Base-by-base conservation (phyloP, 2,797 vertebrate genomes). In the Amazonetta brasiliensis region DNA sequence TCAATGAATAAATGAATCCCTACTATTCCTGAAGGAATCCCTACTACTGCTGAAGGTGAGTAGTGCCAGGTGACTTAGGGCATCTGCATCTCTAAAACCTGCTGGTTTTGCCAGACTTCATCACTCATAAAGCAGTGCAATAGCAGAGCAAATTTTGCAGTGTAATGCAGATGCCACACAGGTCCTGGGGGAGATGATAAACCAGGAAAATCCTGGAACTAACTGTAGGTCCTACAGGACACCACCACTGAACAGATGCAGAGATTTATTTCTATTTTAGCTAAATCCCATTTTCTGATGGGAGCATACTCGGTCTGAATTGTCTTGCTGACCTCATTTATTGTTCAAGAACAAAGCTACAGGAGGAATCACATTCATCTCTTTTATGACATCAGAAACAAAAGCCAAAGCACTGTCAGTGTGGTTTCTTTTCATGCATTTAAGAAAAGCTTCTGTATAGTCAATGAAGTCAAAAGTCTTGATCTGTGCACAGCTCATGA, bases 221-320 rank as follows among this genome's bases (percentile, higher is more conserved):
- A 15, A 69, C 50, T 82, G 15, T 31, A 54, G 6, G 52, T 74
- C 59, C 39, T 68, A 74, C 26, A 48, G 31, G 83, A 76, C 19
- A 87, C 4, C 31, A 63, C 5, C 59, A 90, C 63, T 77, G 71
- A 92, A 92, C 23, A 94, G n/a, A 93, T 48, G 28, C 23, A 87
- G 66, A 88, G 31, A 89, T 87, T 87, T 69, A 76, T 82, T 90
- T 86, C 72, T 90, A 9, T 84, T 94, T 79, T 25, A 74, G 79
- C 28, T 69, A 94, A 93, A 83, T 56, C 22, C 41, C 43, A 41
- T 67, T 88, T 94, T 94, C 63, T 93, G 73, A 84, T 48, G 52
- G 56, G 25, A 64, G 84, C 92, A 87, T 52, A 66, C 39, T 76
- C 23, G 5, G 50, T 44, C 74, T 79, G 52, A 76, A 77, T 44